Evolutionary conservation across 2,113 vertebrate genomes (phyloP).

Genomic region (Columbina picui): DNA sequence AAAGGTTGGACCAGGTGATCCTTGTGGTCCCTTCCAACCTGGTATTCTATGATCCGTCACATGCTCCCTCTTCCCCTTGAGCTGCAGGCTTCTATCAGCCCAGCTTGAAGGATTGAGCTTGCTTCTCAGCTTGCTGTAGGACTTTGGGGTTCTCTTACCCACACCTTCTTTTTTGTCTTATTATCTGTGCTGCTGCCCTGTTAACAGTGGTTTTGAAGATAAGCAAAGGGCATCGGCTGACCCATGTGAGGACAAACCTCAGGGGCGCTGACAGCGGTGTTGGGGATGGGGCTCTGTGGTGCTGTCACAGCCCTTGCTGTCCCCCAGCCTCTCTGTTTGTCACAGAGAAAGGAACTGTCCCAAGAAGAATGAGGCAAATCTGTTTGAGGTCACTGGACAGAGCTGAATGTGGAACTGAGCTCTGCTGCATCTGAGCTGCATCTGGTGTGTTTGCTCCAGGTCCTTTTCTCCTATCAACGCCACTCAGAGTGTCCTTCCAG

Average conservation of each 20-base stretch:
- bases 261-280: neutral
- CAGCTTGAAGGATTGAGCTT: neutral
- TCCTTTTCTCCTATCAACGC: neutral
- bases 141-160: neutral
- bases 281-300: neutral
- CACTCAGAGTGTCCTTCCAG: neutral
- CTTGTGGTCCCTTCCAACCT: too few relatives aligned
- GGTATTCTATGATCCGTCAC: neutral
- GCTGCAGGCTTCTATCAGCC: neutral
- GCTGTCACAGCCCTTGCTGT: neutral
- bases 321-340: neutral
- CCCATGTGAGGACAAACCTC: neutral
- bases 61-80: neutral
- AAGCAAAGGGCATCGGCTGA: neutral
- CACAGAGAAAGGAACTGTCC: neutral
- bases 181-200: fast-evolving
- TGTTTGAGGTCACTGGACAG: neutral
- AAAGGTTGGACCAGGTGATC: too few relatives aligned
- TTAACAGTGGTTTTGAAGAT: too few relatives aligned
- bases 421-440: neutral
- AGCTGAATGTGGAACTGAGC: fast-evolving
- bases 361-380: neutral
- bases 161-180: neutral
- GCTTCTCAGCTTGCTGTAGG: neutral
- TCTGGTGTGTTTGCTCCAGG: neutral